Percentiles rank a stretch among this genome's conserved stretches.
Evolutionary conservation across 2,797 vertebrate genomes (phyloP).

Genomic region (Salmo trutta): DNA sequence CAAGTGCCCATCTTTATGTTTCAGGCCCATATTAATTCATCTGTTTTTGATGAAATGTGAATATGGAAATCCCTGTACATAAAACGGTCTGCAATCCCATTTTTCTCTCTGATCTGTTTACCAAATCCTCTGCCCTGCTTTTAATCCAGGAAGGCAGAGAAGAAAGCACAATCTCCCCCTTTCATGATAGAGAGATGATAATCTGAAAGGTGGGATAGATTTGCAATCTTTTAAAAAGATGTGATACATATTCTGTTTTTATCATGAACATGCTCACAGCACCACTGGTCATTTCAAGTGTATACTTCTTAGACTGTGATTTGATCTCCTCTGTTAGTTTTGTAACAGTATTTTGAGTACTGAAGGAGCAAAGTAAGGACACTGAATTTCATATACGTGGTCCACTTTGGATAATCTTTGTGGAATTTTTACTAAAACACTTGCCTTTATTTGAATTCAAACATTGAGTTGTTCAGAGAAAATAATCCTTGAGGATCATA

Average conservation of each 20-base stretch:
- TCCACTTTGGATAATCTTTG: constrained; percentile 17
- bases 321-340: neutral
- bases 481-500: constrained; percentile 53
- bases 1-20: neutral
- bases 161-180: neutral
- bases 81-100: constrained; percentile 18
- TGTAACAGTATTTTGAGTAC: neutral
- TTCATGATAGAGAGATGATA: constrained; percentile 8
- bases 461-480: constrained; percentile 55
- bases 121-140: constrained; percentile 24
- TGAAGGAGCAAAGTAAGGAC: neutral
- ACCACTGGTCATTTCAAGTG: neutral
- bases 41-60: neutral
- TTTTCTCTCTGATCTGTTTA: constrained; percentile 26
- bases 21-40: neutral
- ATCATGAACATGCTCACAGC: neutral
- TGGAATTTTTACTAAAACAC: constrained; percentile 47
- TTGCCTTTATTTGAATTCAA: constrained; percentile 64
- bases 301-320: neutral
- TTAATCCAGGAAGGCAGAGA: constrained; percentile 9
- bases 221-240: neutral
- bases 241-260: too few species aligned
- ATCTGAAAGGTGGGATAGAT: constrained; percentile 3
- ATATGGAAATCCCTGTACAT: constrained; percentile 22
- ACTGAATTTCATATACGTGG: neutral